Evolutionary conservation across 2,888 invertebrate genomes (phyloP).

Genomic region (Mesoligia furuncula): DNA sequence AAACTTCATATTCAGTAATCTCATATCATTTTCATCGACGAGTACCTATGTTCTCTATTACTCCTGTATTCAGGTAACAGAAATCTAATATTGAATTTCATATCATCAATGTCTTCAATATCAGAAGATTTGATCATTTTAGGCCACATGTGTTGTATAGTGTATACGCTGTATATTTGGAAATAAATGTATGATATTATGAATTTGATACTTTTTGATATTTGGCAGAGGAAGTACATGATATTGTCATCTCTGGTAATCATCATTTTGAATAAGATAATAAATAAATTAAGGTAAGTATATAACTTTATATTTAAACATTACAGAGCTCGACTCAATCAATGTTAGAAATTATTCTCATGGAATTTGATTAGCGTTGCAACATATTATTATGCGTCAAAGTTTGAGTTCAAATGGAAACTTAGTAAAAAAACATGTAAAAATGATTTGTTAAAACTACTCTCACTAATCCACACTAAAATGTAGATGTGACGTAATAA

Average conservation of each 20-base stretch:
- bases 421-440: not conserved
- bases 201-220: not conserved
- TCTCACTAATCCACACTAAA: no score
- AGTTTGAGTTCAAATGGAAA: not conserved
- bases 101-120: constrained; percentile 45
- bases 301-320: not conserved
- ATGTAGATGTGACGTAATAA: no score
- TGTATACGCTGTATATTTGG: constrained; percentile 17
- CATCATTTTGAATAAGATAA: not conserved
- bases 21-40: constrained; percentile 25
- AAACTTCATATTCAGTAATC: constrained; percentile 24
- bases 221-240: not conserved
- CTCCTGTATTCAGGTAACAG: constrained; percentile 27
- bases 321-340: not conserved
- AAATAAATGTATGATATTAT: constrained; percentile 18
- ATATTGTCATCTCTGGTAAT: not conserved
- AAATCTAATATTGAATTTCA: constrained; percentile 47
- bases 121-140: constrained; percentile 30
- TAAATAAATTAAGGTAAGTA: no score
- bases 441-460: no score
- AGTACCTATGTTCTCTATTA: constrained; percentile 15
- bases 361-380: not conserved
- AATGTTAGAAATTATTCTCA: not conserved
- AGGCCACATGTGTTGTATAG: constrained; percentile 44
- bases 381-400: not conserved